These are phyloP conservation scores for Linnaemya vulpina DNA, from an alignment of 2,888 invertebrate genomes.

Conservation along the genomic window DNA sequence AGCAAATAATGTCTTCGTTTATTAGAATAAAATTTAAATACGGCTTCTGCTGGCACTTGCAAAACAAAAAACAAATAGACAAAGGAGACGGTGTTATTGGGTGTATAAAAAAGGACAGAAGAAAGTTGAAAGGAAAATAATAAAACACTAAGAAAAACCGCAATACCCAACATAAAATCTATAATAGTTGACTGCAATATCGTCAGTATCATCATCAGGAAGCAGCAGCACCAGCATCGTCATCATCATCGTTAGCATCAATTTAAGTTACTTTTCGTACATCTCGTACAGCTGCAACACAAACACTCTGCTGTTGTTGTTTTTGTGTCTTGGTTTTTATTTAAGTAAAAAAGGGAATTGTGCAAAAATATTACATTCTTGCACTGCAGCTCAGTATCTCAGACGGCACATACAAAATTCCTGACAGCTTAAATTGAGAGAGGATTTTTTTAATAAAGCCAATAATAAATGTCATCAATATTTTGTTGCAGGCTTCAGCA, in stretches of 20 bases:
- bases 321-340: no score
- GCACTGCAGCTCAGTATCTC: slow-evolving; percentile 19
- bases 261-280: background rate
- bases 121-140: slow-evolving; percentile 19
- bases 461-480: slow-evolving; percentile 72
- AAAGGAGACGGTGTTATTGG: slow-evolving; percentile 20
- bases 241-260: slow-evolving; percentile 18
- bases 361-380: slow-evolving; percentile 11
- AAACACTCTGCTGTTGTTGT: background rate
- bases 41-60: slow-evolving; percentile 5
- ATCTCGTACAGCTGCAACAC: slow-evolving; percentile 11
- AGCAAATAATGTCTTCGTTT: slow-evolving; percentile 54
- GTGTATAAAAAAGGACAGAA: background rate
- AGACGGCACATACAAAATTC: slow-evolving; percentile 53
- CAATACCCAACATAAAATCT: slow-evolving; percentile 55
- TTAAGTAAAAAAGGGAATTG: background rate
- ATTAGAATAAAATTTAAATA: slow-evolving; percentile 52
- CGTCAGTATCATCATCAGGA: slow-evolving; percentile 14
- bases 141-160: slow-evolving; percentile 43
- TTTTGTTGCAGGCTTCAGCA: slow-evolving; percentile 55
- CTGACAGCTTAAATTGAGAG: slow-evolving; percentile 70
- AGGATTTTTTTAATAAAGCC: slow-evolving; percentile 66
- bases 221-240: background rate
- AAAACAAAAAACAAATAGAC: slow-evolving; percentile 27
- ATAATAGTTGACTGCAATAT: slow-evolving; percentile 58